Base-by-base conservation (phyloP, 2,113 vertebrate genomes). In the Myotis brandtii region DNA sequence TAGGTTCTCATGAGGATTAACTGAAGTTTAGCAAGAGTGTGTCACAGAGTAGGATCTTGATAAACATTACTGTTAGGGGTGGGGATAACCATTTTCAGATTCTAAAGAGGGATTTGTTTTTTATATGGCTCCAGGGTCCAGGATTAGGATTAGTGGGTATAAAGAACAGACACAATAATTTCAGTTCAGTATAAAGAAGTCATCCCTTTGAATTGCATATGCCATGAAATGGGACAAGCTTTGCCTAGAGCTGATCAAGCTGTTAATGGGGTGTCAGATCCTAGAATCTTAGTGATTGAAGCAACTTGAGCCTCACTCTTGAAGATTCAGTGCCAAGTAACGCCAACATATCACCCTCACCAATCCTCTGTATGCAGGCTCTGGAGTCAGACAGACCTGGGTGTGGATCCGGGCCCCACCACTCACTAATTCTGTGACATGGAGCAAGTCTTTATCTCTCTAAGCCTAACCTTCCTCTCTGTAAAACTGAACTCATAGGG, bases 91-190 rank as follows among this genome's bases (percentile, higher is more conserved):
- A 5, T 25, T 14, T 93, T 89, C 76, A 89, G 64, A 69, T 75
- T 82, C 79, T 43, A 50, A 84, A 93, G 54, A 87, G 73, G 32
- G 48, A 62, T 84, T 94, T 81, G 13, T 59, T 77, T 91, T 93
- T 93, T 92, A 80, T 90, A 16, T 34, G 52, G 27, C 70, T 80
- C 40, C 37, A 89, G 30, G 80, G n/a, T 10, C 34, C 69, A 77
- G 48, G 54, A 86, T 77, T 62, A 82, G 46, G 34, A 88, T 82
- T 73, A 43, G 30, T 30, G 50, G 54, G 11, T 70, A 48, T 43
- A 82, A 96, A 69, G 70, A 83, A 37, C 43, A 93, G 46, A 59
- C 30, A 62, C 54, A 23, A 18, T 66, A 43, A 77, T 80, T 64
- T 94, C 69, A 50, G 50, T n/a, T 59, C 81, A 50, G 25, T 48